Evolutionary conservation across 92 coral and sea anemone genomes (phyloP).

Genomic region (Hydrozoanthus gracilis): DNA sequence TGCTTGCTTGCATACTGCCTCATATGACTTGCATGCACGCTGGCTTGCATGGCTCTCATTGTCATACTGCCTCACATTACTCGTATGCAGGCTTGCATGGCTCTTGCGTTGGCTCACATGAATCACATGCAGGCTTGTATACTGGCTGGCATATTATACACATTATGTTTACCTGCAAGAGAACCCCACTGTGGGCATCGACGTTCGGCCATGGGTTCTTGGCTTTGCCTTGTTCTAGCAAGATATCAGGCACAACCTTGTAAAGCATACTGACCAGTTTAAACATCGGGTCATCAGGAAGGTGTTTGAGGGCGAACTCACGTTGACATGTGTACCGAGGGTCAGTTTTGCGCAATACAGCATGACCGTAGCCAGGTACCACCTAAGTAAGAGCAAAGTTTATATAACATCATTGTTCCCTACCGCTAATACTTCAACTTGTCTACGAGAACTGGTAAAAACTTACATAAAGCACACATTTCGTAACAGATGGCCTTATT

Average conservation of each 20-base stretch:
- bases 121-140: too few relatives aligned
- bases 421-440: background rate
- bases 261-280: conserved; percentile 87
- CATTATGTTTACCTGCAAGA: conserved; percentile 76
- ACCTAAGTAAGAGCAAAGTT: conserved; percentile 59
- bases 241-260: conserved; percentile 88
- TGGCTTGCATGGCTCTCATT: too few relatives aligned
- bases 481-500: too few relatives aligned
- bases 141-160: too few relatives aligned
- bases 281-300: conserved; percentile 92
- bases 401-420: background rate
- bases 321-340: conserved; percentile 96
- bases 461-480: too few relatives aligned
- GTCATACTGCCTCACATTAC: too few relatives aligned
- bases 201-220: conserved; percentile 99
- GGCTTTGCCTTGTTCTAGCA: conserved; percentile 97
- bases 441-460: too few relatives aligned
- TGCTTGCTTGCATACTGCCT: too few relatives aligned
- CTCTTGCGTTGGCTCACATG: too few relatives aligned
- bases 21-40: too few relatives aligned
- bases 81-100: too few relatives aligned
- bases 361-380: conserved; percentile 98
- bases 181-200: conserved; percentile 99
- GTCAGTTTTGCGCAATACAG: conserved; percentile 94
- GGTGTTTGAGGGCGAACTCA: conserved; percentile 88